These are phyloP conservation scores for Haliaeetus leucogaster DNA, from an alignment of 2,113 vertebrate genomes.

Conservation along the genomic window DNA sequence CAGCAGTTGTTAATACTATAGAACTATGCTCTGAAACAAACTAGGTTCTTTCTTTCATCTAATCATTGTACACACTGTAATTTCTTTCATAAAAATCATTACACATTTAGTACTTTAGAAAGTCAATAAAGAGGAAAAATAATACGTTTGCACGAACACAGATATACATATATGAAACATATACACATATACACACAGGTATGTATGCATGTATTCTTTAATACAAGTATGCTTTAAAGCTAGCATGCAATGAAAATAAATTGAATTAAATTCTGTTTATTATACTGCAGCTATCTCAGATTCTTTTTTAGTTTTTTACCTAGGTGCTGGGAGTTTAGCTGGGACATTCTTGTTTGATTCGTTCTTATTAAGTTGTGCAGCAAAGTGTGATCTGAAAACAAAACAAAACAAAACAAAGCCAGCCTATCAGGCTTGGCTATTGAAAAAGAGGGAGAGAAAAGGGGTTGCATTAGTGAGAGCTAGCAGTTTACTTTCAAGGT, in stretches of 20 bases:
- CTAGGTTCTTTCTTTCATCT: background rate
- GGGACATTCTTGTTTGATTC: background rate
- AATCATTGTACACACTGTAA: background rate
- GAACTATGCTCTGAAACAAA: background rate
- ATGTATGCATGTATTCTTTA: background rate
- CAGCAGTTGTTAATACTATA: background rate
- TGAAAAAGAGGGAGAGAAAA: background rate
- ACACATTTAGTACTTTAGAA: background rate
- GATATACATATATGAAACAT: background rate
- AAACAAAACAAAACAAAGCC: background rate
- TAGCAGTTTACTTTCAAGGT: background rate
- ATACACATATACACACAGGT: background rate
- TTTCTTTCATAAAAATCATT: background rate
- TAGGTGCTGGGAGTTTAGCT: background rate
- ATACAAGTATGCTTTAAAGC: background rate
- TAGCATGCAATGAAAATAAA: background rate
- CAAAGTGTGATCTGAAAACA: background rate
- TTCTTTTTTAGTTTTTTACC: background rate
- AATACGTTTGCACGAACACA: background rate
- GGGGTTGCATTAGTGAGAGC: background rate
- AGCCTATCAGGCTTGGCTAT: background rate
- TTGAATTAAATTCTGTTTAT: background rate
- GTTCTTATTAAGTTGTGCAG: background rate
- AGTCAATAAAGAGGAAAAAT: background rate
- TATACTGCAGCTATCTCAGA: background rate